Percentiles rank a stretch among this genome's conserved stretches.
Conservation (phyloP, 2,113 vertebrate genomes). For the Poicephalus gulielmi region DNA sequence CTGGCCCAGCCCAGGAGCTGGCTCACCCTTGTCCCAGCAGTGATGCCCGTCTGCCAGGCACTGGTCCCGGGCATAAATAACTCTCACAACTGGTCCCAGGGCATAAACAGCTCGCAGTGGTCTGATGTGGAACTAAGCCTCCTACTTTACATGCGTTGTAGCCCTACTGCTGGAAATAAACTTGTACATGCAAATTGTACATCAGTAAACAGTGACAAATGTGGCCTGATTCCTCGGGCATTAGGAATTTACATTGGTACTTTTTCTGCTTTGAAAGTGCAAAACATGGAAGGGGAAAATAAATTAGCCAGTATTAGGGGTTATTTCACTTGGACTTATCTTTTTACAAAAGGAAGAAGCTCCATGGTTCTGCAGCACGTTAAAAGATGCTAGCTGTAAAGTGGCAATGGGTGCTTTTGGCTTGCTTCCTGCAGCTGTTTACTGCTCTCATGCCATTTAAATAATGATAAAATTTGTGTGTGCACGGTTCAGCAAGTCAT, state of each 20-base stretch:
- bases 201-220: not conserved
- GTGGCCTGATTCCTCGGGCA: accelerated
- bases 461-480: accelerated
- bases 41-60: not conserved
- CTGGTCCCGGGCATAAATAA: not conserved
- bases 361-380: not conserved
- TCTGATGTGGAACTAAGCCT: not conserved
- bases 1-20: not conserved
- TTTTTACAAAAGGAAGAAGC: not conserved
- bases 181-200: not conserved
- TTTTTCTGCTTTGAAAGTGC: not conserved
- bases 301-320: not conserved
- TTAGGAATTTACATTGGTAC: not conserved
- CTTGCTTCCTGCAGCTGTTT: not conserved
- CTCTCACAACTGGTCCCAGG: not conserved
- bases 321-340: not conserved
- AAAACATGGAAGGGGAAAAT: not conserved
- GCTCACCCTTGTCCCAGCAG: not conserved
- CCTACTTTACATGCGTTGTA: not conserved
- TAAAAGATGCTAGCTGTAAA: accelerated
- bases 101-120: accelerated
- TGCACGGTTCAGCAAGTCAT: not conserved
- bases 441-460: not conserved
- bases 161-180: not conserved
- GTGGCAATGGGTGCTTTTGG: not conserved